Evolutionary conservation across 2,888 invertebrate species (phyloP).

Genomic region (Sarcophaga rosellei): DNA sequence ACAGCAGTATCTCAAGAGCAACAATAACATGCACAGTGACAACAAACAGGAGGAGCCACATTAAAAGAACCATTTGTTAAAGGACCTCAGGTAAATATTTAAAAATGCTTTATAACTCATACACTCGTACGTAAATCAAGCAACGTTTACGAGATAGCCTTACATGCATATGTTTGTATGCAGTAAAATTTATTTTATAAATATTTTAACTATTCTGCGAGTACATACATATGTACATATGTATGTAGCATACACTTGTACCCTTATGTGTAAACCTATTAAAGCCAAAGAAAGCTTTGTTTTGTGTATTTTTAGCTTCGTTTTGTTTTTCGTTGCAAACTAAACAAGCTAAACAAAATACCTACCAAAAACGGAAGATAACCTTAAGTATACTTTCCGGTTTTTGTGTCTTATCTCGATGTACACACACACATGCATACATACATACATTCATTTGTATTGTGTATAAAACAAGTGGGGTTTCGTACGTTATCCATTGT

Average conservation of each 20-base stretch:
- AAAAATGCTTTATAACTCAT: constrained; percentile 62
- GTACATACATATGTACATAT: background rate
- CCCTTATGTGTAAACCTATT: background rate
- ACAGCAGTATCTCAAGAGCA: constrained; percentile 55
- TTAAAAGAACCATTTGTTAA: constrained; percentile 65
- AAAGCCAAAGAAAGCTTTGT: constrained; percentile 24
- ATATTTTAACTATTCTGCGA: background rate
- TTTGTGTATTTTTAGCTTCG: background rate
- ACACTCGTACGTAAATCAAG: constrained; percentile 46
- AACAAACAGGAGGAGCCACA: constrained; percentile 68
- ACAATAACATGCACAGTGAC: constrained; percentile 65
- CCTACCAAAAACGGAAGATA: constrained; percentile 46
- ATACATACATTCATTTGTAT: constrained; percentile 8
- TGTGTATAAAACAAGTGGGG: constrained; percentile 2
- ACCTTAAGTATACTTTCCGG: constrained; percentile 59
- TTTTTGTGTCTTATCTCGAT: constrained; percentile 38
- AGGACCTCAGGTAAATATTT: constrained; percentile 72
- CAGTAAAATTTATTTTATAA: background rate
- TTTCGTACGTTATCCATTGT: background rate
- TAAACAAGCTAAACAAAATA: constrained; percentile 24
- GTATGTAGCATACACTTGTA: background rate
- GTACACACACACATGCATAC: constrained; percentile 1
- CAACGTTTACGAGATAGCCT: background rate
- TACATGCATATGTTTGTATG: background rate
- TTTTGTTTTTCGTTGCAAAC: constrained; percentile 29